Evolutionary conservation across 2,113 vertebrate species (phyloP), one percentile per base, ranked within the genome.

Genomic region (Thinocorus orbignyianus): DNA sequence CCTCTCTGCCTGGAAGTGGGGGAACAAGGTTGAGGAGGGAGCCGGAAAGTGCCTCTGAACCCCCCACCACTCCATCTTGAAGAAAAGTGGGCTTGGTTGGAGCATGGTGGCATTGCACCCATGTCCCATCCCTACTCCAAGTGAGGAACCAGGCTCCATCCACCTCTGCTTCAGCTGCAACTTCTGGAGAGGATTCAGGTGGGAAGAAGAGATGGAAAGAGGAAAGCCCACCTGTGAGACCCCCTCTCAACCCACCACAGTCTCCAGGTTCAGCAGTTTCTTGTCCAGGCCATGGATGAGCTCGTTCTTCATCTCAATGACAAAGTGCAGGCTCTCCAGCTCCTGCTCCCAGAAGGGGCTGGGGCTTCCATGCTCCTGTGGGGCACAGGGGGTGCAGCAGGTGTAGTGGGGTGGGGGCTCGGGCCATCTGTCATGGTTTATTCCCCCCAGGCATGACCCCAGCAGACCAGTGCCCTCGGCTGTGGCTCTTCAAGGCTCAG

Each of bases 311-410:
- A 99, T 99, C 97, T 99, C 99, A 0, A 99, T 99, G 87, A 99
- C 99, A 14, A 99, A 99, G 95, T 99, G 97, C 92, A 99, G 97
- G 73, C 99, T 99, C 98, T 99, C 98, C 97, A 99, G 98, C 95
- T 99, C 99, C 72, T 99, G 99, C 92, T 99, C 98, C 99, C 99
- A 99, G 98, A 99, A 99, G 65, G 96, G 98, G 92, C 98, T 99
- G 66, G 98, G 99, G 94, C 98, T 99, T 58, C 99, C 99, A 0
- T 99, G 98, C 48, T 99, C 98, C 99, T 99, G 95, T 7, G 23
- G 76, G 52, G 37, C 25, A 78, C 17, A 48, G 22, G 52, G 39
- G 9, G 17, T 61, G 39, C 2, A 3, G 90, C 22, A 93, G 69
- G 48, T 22, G 13, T 52, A 60, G 65, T 2, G 0, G 30, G 39